These are phyloP conservation scores for Hylaea fasciaria DNA, from an alignment of 2,888 invertebrate genomes.

Conservation along the genomic window DNA sequence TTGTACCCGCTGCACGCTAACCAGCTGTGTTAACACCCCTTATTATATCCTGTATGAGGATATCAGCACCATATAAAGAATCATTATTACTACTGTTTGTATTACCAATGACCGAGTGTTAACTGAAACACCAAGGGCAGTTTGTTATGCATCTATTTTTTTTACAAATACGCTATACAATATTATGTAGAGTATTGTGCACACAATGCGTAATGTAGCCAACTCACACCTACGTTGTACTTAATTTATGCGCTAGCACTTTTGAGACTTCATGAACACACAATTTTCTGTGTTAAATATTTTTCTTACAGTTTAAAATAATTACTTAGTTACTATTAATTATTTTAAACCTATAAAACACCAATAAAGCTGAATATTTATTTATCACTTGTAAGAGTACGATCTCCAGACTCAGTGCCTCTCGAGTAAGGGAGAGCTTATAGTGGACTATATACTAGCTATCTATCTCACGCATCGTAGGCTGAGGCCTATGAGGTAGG, in stretches of 20 bases:
- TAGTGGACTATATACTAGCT: too few species aligned
- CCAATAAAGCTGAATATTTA: too few species aligned
- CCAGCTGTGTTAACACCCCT: slow-evolving; percentile 63
- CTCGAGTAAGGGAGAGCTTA: too few species aligned
- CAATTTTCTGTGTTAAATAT: neutral
- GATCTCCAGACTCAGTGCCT: too few species aligned
- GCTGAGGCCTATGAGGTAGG: too few species aligned
- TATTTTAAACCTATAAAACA: too few species aligned
- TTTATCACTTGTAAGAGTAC: too few species aligned
- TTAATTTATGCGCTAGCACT: slow-evolving; percentile 3
- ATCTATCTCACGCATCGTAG: too few species aligned
- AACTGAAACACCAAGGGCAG: slow-evolving; percentile 74
- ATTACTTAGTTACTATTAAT: too few species aligned
- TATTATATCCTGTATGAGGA: slow-evolving; percentile 67
- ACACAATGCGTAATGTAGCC: slow-evolving; percentile 14
- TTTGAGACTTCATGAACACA: slow-evolving; percentile 6
- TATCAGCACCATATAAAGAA: slow-evolving; percentile 76
- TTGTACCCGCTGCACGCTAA: slow-evolving; percentile 60
- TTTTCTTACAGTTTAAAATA: too few species aligned
- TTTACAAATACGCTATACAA: slow-evolving; percentile 28
- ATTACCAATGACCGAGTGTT: slow-evolving; percentile 69
- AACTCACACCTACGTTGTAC: neutral
- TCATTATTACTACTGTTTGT: slow-evolving; percentile 74
- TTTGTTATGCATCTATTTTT: slow-evolving; percentile 47
- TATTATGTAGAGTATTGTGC: slow-evolving; percentile 17